These are phyloP conservation scores for Drosophila seclusa DNA, from an alignment of 2,888 invertebrate species.

Conservation along the genomic window DNA sequence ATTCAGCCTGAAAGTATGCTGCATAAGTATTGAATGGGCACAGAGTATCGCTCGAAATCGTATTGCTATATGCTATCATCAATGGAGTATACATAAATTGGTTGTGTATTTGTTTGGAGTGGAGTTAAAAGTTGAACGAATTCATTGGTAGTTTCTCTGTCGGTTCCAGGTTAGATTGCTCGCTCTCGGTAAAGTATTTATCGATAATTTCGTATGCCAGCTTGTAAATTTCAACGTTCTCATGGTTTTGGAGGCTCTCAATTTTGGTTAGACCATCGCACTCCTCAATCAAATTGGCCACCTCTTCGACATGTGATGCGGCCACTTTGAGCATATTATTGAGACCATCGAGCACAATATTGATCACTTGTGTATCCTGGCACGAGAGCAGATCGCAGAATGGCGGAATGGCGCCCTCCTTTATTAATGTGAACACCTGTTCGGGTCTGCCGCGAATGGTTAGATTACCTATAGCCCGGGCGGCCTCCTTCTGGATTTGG, in stretches of 20 bases:
- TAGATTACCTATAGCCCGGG: slow-evolving; percentile 99
- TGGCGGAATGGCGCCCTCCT: slow-evolving; percentile 96
- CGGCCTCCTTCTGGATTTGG: slow-evolving; percentile 99
- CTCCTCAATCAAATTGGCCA: slow-evolving; percentile 97
- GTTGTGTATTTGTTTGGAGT: slow-evolving; percentile 24
- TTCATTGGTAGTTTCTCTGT: slow-evolving; percentile 84
- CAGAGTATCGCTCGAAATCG: slow-evolving; percentile 58
- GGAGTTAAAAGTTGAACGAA: slow-evolving; percentile 82
- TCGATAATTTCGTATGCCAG: slow-evolving; percentile 99
- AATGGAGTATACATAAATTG: slow-evolving; percentile 40
- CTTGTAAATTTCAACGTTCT: slow-evolving; percentile 99
- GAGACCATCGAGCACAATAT: slow-evolving; percentile 96
- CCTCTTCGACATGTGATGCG: slow-evolving; percentile 90
- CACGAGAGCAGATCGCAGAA: slow-evolving; percentile 97
- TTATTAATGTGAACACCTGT: slow-evolving; percentile 94
- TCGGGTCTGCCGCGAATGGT: slow-evolving; percentile 98
- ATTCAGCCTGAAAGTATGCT: not conserved
- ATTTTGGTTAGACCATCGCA: slow-evolving; percentile 99
- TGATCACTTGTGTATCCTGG: slow-evolving; percentile 96
- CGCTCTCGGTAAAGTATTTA: slow-evolving; percentile 95
- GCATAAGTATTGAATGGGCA: slow-evolving; percentile 41
- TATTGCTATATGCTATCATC: slow-evolving; percentile 55
- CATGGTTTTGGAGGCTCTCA: slow-evolving; percentile 97
- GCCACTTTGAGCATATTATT: slow-evolving; percentile 99
- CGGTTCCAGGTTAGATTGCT: slow-evolving; percentile 88